Conservation (phyloP, 2,888 invertebrate species). For the Ophion costatus region DNA sequence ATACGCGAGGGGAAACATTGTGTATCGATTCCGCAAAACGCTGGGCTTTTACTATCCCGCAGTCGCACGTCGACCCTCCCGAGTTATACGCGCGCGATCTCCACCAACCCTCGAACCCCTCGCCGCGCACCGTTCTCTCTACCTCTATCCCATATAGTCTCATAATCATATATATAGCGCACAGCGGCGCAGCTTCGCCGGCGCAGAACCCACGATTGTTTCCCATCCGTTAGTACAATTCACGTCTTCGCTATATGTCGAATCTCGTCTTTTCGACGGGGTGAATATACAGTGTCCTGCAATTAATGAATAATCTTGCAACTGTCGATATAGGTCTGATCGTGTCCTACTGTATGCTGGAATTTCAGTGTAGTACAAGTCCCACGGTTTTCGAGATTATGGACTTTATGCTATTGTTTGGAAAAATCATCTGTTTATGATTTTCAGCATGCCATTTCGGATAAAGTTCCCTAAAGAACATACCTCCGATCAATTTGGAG, state of each 20-base stretch:
- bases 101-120: conserved; percentile 36
- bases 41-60: conserved; percentile 68
- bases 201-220: conserved; percentile 52
- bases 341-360: too few relatives aligned
- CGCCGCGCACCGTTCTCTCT: not conserved
- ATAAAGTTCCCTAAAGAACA: too few relatives aligned
- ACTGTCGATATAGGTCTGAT: too few relatives aligned
- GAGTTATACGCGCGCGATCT: conserved; percentile 49
- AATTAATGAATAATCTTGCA: too few relatives aligned
- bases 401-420: too few relatives aligned
- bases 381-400: too few relatives aligned
- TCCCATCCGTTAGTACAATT: conserved; percentile 16
- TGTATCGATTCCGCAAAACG: conserved; percentile 68
- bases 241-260: not conserved
- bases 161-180: not conserved
- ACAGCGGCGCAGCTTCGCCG: conserved; percentile 35
- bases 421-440: too few relatives aligned
- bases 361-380: too few relatives aligned
- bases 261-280: not conserved
- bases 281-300: not conserved
- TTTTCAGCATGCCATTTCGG: too few relatives aligned
- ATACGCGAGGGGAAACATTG: conserved; percentile 60
- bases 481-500: too few relatives aligned
- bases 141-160: not conserved
- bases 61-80: conserved; percentile 68